Conservation (phyloP, 2,888 invertebrate species). For the Actias luna region DNA sequence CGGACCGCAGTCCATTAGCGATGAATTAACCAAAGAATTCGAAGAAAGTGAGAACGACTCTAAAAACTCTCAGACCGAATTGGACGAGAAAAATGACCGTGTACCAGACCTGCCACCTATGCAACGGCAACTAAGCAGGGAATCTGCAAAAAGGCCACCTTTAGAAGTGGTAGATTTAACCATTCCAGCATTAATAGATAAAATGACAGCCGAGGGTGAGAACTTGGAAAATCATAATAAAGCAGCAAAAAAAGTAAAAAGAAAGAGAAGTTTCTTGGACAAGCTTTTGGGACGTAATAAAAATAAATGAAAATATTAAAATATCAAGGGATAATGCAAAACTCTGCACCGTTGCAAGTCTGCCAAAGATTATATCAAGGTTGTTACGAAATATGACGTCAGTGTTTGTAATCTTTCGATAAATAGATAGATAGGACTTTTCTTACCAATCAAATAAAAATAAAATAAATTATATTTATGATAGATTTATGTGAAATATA, state of each 20-base stretch:
- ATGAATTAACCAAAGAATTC: slow-evolving; percentile 35
- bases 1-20: slow-evolving; percentile 43
- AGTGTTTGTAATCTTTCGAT: slow-evolving; percentile 59
- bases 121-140: slow-evolving; percentile 58
- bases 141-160: slow-evolving; percentile 49
- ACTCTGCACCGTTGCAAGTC: slow-evolving; percentile 53
- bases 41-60: slow-evolving; percentile 43
- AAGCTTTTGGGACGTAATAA: slow-evolving; percentile 73
- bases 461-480: slow-evolving; percentile 24
- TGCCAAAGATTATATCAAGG: slow-evolving; percentile 72
- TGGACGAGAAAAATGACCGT: slow-evolving; percentile 65
- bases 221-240: slow-evolving; percentile 56
- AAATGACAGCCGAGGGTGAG: slow-evolving; percentile 66
- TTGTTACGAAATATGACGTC: slow-evolving; percentile 62
- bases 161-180: slow-evolving; percentile 58
- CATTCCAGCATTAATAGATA: slow-evolving; percentile 69
- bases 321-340: slow-evolving; percentile 50
- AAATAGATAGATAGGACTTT: slow-evolving; percentile 44
- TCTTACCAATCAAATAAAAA: slow-evolving; percentile 11
- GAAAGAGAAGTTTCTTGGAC: slow-evolving; percentile 75
- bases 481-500: slow-evolving; percentile 53
- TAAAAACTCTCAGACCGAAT: slow-evolving; percentile 57
- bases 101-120: slow-evolving; percentile 64
- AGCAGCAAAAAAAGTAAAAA: slow-evolving; percentile 65
- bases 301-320: slow-evolving; percentile 50